A percentile compares a stretch with the other conserved stretches of the same genome.
Conservation (phyloP, 2,113 vertebrate genomes). For the Neodon shergylaensis region DNA sequence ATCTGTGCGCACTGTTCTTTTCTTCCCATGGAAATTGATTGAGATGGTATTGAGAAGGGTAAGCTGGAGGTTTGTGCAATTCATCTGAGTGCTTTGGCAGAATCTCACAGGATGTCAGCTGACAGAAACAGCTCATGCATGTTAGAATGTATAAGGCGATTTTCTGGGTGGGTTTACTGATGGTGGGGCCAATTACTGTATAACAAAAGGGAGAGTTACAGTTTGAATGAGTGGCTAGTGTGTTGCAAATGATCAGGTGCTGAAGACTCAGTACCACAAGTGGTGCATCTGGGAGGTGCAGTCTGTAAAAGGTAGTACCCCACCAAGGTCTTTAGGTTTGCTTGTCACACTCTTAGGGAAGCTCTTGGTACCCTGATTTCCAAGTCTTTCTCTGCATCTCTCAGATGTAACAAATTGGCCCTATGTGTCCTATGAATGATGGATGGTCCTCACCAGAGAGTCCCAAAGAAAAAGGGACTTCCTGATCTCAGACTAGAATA, state of each 20-base stretch:
- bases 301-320: background rate
- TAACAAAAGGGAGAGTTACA: background rate
- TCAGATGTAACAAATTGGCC: background rate
- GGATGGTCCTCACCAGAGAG: background rate
- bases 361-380: background rate
- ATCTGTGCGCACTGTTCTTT: background rate
- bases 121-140: background rate
- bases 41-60: background rate
- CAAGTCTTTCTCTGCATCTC: background rate
- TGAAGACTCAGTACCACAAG: background rate
- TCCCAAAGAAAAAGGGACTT: background rate
- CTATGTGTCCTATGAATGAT: background rate
- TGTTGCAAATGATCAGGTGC: background rate
- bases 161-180: background rate
- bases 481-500: background rate
- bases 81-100: background rate
- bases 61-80: background rate
- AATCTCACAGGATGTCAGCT: background rate
- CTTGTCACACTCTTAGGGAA: too few relatives aligned
- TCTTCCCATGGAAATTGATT: background rate
- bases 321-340: background rate
- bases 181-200: background rate
- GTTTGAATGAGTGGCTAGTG: background rate
- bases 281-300: accelerated
- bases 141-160: too few relatives aligned